Conservation (phyloP, 2,888 invertebrate species). For the Agrotis segetum region DNA sequence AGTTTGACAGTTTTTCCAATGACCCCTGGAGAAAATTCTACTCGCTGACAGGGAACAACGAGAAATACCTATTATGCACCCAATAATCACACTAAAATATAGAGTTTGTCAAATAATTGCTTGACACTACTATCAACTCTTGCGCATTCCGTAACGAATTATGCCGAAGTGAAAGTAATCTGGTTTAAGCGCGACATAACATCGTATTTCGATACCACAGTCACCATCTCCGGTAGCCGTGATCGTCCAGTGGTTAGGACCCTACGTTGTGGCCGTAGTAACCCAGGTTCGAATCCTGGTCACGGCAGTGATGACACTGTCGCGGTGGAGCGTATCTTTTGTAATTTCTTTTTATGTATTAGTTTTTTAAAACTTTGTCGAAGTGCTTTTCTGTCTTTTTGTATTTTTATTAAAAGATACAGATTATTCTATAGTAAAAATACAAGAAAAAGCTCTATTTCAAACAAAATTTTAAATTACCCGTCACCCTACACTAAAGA, state of each 20-base stretch:
- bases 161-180: constrained; percentile 48
- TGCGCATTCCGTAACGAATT: constrained; percentile 30
- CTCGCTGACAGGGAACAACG: background rate
- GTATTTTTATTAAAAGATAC: background rate
- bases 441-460: background rate
- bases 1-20: too few relatives aligned
- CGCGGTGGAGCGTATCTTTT: constrained; percentile 73
- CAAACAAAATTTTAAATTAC: background rate
- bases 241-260: constrained; percentile 94
- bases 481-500: background rate
- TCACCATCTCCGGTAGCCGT: constrained; percentile 81
- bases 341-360: background rate
- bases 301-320: constrained; percentile 80
- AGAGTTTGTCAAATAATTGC: background rate
- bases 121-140: constrained; percentile 17
- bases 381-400: background rate
- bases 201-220: constrained; percentile 6
- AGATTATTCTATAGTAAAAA: background rate
- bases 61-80: background rate
- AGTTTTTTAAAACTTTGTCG: background rate
- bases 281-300: constrained; percentile 93
- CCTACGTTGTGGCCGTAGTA: constrained; percentile 94
- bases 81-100: constrained; percentile 1
- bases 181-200: background rate
- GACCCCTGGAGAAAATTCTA: background rate